These are phyloP conservation scores for Vultur gryphus DNA, from an alignment of 2,797 vertebrate genomes.

Conservation along the genomic window DNA sequence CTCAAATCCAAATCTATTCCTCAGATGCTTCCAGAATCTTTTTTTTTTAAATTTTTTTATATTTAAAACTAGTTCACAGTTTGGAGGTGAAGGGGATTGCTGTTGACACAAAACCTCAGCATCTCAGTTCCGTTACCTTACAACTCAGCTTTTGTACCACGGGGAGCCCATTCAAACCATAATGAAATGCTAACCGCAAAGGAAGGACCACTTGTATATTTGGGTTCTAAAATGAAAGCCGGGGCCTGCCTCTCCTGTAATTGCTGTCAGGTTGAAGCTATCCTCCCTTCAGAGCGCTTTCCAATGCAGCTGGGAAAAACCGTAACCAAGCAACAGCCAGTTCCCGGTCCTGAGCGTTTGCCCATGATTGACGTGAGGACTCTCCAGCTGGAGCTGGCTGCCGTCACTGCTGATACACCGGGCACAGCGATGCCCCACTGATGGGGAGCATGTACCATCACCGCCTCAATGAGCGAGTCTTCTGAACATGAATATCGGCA, in stretches of 20 bases:
- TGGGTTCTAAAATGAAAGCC: not conserved
- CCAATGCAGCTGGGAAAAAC: not conserved
- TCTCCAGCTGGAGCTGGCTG: not conserved
- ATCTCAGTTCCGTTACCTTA: not conserved
- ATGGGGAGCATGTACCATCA: rapidly evolving
- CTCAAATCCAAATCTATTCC: not conserved
- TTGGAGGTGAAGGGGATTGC: not conserved
- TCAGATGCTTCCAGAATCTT: not conserved
- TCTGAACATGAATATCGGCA: rapidly evolving
- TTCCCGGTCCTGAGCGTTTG: not conserved
- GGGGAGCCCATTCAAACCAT: not conserved
- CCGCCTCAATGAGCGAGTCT: rapidly evolving
- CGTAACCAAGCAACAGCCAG: conserved; percentile 59
- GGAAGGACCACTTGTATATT: not conserved
- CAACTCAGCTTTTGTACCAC: not conserved
- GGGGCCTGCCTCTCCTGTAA: not conserved
- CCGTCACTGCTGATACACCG: too few relatives aligned
- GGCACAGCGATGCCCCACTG: not conserved
- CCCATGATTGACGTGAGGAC: not conserved
- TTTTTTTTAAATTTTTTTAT: not conserved
- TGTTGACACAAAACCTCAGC: not conserved
- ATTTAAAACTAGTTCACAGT: not conserved
- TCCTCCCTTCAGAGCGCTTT: conserved; percentile 15
- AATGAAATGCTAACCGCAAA: not conserved
- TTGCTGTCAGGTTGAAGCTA: conserved; percentile 20